Base-by-base conservation (phyloP, 2,797 vertebrate genomes). In the Argya squamiceps region DNA sequence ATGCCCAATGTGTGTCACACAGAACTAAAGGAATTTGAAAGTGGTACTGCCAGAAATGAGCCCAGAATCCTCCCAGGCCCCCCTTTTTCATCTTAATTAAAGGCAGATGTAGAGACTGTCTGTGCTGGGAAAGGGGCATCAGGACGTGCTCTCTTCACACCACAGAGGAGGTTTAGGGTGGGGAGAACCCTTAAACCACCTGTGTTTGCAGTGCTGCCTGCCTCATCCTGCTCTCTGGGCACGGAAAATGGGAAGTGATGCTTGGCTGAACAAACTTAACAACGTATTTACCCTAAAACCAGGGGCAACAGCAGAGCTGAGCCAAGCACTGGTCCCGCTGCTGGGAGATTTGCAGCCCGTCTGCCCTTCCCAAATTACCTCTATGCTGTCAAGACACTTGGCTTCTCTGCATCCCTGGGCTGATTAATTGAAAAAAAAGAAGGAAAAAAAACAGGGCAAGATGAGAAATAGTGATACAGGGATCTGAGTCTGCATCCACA, bases 401-500 rank as follows among this genome's bases (percentile, higher is more conserved):
- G 56, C 84, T 87, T 53, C 52, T 77, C 32, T 39, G 41, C 43
- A 55, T 46, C 56, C 70, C 23, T 8, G 2, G 6, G 37, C 50
- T 79, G 47, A 78, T 76, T 53, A 76, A 76, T 22, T 60, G 8
- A 6, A 13, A 52, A 13, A 71, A 21, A 6, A 32, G 30, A 32
- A 53, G 19, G 12, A 15, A 6, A 23, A 55, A 11, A 17, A 15
- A 11, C 47, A 34, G 43, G 36, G 5, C 39, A 76, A 64, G 68
- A 76, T 11, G 19, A 90, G 55, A 36, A 88, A 30, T 4, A 36
- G 55, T 0, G 30, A 89, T 37, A 46, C 58, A 82, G 50, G 0
- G 0, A 53, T n/a, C 27, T 46, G 50, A 52, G 36, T 56, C 84
- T 71, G 70, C 37, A 46, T 4, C 65, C 0, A 0, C 1, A 0